Evolutionary conservation across 2,113 vertebrate genomes (phyloP).

Genomic region (Podilymbus podiceps): DNA sequence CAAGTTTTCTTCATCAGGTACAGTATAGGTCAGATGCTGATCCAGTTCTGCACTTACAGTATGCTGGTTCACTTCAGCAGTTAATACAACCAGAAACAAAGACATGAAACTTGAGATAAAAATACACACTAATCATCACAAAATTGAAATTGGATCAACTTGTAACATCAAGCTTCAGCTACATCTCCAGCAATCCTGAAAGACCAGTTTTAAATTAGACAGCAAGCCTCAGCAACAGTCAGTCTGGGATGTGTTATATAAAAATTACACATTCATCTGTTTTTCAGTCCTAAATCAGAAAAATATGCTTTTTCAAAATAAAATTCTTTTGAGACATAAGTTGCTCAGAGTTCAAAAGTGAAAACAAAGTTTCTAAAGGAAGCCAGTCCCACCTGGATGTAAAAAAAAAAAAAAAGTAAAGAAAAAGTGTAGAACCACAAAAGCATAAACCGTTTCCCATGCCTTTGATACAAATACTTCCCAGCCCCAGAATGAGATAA

Average conservation of each 20-base stretch:
- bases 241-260: neutral
- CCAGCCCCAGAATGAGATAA: neutral
- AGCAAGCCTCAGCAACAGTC: neutral
- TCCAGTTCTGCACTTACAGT: neutral
- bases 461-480: neutral
- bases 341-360: neutral
- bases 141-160: neutral
- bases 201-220: neutral
- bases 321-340: neutral
- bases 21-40: neutral
- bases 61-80: neutral
- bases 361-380: neutral
- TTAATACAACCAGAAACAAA: neutral
- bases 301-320: neutral
- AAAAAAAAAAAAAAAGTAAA: neutral
- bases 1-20: neutral
- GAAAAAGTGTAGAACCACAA: neutral
- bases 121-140: neutral
- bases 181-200: neutral
- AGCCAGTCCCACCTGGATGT: neutral
- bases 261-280: neutral
- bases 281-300: neutral
- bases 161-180: neutral
- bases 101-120: neutral
- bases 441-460: neutral